Conservation (phyloP, 2,113 vertebrate genomes). For the Odontesthes bonariensis region DNA sequence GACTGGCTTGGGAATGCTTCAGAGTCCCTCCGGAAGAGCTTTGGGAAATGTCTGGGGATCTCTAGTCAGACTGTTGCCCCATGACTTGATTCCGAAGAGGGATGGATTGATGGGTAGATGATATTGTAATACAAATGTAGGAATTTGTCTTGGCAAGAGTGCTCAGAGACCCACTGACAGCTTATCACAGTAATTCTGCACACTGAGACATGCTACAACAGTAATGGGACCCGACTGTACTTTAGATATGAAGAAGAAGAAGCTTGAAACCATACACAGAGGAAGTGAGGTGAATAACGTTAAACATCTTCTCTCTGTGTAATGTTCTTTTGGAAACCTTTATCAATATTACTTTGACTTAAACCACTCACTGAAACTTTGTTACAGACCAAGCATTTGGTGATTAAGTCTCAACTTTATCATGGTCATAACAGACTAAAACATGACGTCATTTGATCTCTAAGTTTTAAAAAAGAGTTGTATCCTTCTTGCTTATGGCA, state of each 20-base stretch:
- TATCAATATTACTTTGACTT: neutral
- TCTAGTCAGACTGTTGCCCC: too few species aligned
- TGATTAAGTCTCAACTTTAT: neutral
- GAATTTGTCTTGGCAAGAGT: neutral
- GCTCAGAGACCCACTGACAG: neutral
- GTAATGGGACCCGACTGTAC: neutral
- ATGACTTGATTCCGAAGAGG: too few species aligned
- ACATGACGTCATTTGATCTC: neutral
- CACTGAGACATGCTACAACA: neutral
- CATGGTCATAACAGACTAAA: neutral
- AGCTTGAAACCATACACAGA: too few species aligned
- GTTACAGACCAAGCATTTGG: neutral
- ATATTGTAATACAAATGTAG: neutral
- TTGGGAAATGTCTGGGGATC: too few species aligned
- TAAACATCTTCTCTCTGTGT: neutral
- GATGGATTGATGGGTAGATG: too few species aligned
- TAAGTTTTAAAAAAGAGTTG: too few species aligned
- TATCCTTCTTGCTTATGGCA: too few species aligned
- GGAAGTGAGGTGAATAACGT: neutral
- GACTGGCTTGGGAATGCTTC: too few species aligned
- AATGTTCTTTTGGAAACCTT: neutral
- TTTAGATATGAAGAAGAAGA: too few species aligned
- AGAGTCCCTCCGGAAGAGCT: too few species aligned
- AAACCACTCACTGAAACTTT: neutral
- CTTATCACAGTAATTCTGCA: slow-evolving; percentile 1